A percentile compares a stretch with the other conserved stretches of the same genome.
These are phyloP conservation scores for Tyrophagus putrescentiae DNA, from an alignment of 1,140 invertebrate genomes.

Conservation along the genomic window DNA sequence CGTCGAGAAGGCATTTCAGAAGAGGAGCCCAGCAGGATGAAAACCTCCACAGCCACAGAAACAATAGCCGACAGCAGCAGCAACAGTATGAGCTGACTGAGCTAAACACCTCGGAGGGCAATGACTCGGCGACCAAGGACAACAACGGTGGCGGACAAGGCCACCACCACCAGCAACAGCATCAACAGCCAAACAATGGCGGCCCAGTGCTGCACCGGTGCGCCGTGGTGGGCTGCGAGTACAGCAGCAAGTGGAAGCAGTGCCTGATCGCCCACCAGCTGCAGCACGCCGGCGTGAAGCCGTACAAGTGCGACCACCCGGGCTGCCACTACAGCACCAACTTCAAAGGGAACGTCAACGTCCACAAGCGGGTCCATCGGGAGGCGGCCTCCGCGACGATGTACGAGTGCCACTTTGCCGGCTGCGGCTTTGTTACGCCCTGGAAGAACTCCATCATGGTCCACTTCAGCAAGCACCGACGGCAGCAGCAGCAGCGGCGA, in stretches of 20 bases:
- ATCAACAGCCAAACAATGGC: background rate
- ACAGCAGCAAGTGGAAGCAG: slow-evolving; percentile 4
- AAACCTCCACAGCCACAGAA: no score
- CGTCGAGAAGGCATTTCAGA: no score
- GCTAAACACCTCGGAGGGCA: background rate
- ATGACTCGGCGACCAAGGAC: background rate
- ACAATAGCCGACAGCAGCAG: no score
- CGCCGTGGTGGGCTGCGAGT: background rate
- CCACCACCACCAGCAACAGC: no score
- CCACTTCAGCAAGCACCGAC: slow-evolving; percentile 13
- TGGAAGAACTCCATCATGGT: slow-evolving; percentile 16
- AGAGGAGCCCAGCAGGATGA: no score
- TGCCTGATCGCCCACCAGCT: slow-evolving; percentile 17
- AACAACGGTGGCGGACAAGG: background rate
- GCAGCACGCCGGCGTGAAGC: slow-evolving; percentile 17
- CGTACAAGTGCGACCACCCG: slow-evolving; percentile 16
- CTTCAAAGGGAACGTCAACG: slow-evolving; percentile 15
- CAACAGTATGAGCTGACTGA: no score
- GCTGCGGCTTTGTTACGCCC: background rate
- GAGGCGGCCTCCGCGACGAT: no score
- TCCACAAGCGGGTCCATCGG: slow-evolving; percentile 10
- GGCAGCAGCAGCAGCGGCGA: no score
- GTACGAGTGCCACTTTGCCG: slow-evolving; percentile 3
- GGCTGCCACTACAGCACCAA: slow-evolving; percentile 17
- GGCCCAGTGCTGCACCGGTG: background rate